Conservation (phyloP, 2,113 vertebrate genomes). For the Pelecanoides urinatrix region DNA sequence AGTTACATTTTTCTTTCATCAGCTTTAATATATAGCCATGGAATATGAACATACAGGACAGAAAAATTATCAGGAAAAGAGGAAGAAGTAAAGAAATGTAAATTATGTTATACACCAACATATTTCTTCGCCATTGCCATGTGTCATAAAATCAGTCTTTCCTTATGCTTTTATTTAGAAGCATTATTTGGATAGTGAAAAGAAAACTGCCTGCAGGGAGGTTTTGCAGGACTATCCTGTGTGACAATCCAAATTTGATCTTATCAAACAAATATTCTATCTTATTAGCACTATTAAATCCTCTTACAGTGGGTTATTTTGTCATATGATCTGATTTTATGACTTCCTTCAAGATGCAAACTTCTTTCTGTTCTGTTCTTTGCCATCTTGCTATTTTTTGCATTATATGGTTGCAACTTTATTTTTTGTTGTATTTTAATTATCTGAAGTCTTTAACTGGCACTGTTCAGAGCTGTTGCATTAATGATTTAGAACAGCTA, state of each 20-base stretch:
- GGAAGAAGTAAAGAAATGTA: background rate
- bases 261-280: background rate
- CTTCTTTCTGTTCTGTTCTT: background rate
- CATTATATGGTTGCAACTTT: background rate
- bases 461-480: background rate
- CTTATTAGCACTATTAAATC: background rate
- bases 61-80: background rate
- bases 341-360: background rate
- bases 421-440: background rate
- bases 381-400: background rate
- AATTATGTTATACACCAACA: background rate
- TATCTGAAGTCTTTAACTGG: background rate
- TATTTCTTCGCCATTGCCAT: background rate
- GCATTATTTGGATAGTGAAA: background rate
- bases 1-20: background rate
- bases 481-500: background rate
- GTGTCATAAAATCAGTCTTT: background rate
- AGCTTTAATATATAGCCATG: background rate
- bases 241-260: background rate
- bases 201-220: background rate
- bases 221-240: background rate
- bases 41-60: background rate
- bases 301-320: background rate
- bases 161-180: background rate
- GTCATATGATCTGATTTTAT: background rate